Percentiles rank a stretch among this genome's conserved stretches.
phyloP scores from a whole-genome alignment of 2,113 vertebrate genomes.

The Apodemus speciosus region DNA sequence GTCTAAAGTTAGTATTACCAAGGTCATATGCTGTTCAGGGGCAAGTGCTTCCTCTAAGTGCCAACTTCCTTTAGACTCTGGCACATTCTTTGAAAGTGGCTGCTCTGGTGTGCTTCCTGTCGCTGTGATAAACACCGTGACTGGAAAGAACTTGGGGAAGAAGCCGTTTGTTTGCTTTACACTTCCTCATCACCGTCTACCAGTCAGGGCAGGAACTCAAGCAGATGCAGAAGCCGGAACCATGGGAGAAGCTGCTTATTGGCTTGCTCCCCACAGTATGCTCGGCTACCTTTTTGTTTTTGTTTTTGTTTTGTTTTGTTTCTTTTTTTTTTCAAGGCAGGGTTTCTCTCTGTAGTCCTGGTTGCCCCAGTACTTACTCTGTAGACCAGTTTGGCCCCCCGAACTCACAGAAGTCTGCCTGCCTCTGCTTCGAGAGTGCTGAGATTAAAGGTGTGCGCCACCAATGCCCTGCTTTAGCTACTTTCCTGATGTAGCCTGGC shows the following conservation, averaged over 20 bases:
- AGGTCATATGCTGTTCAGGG: constrained; percentile 39
- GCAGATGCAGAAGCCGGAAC: not conserved
- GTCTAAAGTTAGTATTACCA: constrained; percentile 46
- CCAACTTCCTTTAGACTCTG: constrained; percentile 27
- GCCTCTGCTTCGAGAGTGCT: not conserved
- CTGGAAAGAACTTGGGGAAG: not conserved
- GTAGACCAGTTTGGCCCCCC: not conserved
- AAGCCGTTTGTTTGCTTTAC: not conserved
- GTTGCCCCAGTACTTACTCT: not conserved
- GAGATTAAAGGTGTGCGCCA: not conserved
- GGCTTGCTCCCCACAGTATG: not conserved
- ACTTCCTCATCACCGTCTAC: not conserved
- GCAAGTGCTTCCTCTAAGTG: constrained; percentile 43
- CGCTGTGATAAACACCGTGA: not conserved
- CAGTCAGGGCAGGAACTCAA: not conserved
- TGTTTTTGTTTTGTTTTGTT: not conserved
- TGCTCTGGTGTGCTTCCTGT: not conserved
- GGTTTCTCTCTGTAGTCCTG: not conserved
- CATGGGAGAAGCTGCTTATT: not conserved
- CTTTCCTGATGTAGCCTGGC: not conserved
- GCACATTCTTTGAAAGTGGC: constrained; percentile 39
- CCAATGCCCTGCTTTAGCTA: no score
- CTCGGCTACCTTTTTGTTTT: not conserved
- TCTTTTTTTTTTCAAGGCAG: not conserved
- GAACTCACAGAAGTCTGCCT: not conserved